Evolutionary conservation across 2,888 invertebrate genomes (phyloP).

Genomic region (Perithous albicinctus): DNA sequence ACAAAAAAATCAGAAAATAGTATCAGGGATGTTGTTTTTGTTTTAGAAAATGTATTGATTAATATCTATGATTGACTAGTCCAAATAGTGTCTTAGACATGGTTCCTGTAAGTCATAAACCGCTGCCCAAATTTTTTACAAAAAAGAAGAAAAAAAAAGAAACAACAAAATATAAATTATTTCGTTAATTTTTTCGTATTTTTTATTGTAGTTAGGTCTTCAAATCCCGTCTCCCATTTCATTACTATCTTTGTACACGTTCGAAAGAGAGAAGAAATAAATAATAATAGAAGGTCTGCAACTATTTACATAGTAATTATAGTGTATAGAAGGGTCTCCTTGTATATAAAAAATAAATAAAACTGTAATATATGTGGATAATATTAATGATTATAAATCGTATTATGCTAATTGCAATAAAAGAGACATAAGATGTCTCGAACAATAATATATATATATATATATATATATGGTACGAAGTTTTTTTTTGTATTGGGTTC

Average conservation of each 20-base stretch:
- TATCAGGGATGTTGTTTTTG: constrained; percentile 48
- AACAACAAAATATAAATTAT: constrained; percentile 65
- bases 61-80: constrained; percentile 74
- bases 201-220: constrained; percentile 73
- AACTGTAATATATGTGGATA: constrained; percentile 84
- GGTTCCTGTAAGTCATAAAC: constrained; percentile 77
- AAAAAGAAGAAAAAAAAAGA: constrained; percentile 54
- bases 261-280: constrained; percentile 70
- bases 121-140: constrained; percentile 74
- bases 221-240: constrained; percentile 70
- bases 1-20: constrained; percentile 62
- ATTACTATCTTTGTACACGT: constrained; percentile 74
- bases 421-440: constrained; percentile 77
- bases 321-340: constrained; percentile 82
- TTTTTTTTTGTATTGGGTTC: constrained; percentile 46
- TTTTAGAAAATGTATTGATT: constrained; percentile 54
- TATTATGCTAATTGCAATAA: constrained; percentile 82
- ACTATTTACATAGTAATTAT: constrained; percentile 74
- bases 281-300: constrained; percentile 42
- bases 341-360: constrained; percentile 76
- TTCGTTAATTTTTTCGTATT: constrained; percentile 71
- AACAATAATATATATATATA: constrained; percentile 67
- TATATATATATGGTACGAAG: constrained; percentile 62
- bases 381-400: constrained; percentile 80
- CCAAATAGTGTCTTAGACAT: constrained; percentile 76